A percentile compares a stretch with the other conserved stretches of the same genome.
Conservation (phyloP, 2,797 vertebrate species). For the Halcyon smyrnensis region DNA sequence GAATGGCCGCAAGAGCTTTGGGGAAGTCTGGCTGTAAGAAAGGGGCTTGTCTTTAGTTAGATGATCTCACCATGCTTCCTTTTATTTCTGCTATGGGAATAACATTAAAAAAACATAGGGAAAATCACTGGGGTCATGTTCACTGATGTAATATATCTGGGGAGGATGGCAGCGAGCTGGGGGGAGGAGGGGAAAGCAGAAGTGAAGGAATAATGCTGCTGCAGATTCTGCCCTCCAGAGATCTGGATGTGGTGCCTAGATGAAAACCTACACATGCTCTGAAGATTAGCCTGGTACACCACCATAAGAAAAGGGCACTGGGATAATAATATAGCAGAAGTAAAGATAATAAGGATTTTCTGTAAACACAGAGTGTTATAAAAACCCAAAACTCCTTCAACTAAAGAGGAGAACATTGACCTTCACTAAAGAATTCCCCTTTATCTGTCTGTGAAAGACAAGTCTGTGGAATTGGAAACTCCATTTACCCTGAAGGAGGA, state of each 20-base stretch:
- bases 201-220: background rate
- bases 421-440: background rate
- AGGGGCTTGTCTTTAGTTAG: background rate
- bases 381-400: background rate
- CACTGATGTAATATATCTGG: background rate
- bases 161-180: background rate
- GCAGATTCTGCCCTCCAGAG: background rate
- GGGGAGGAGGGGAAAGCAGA: background rate
- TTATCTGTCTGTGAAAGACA: background rate
- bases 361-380: background rate
- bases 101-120: background rate
- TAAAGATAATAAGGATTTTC: background rate
- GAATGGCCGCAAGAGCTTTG: background rate
- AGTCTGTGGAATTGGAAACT: background rate
- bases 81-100: background rate
- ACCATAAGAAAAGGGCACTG: background rate
- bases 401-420: background rate
- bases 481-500: background rate
- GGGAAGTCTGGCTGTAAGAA: fast-evolving
- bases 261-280: background rate
- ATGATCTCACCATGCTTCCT: background rate
- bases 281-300: background rate
- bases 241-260: background rate
- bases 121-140: background rate
- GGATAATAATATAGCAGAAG: background rate